phyloP scores from a whole-genome alignment of 1,140 invertebrate species.

The Daktulosphaira vitifoliae region DNA sequence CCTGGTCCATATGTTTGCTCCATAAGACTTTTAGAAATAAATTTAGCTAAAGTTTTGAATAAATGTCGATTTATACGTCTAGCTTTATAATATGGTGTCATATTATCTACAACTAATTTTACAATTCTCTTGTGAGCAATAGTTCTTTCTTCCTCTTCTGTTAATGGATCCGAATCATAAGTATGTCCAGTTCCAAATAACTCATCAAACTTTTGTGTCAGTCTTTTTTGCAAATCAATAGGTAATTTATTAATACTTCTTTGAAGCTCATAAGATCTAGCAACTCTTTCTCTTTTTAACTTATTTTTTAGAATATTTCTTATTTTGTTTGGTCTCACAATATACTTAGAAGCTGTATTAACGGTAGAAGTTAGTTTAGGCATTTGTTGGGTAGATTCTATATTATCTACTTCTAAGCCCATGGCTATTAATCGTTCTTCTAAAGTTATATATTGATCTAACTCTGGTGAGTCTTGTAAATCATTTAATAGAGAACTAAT shows the following conservation, averaged over 20 bases:
- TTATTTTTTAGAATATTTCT: conserved; percentile 9
- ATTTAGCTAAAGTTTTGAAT: conserved; percentile 36
- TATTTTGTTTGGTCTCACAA: neutral
- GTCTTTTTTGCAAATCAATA: conserved; percentile 2
- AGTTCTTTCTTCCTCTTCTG: conserved; percentile 32
- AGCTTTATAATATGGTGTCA: conserved; percentile 34
- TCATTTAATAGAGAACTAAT: conserved; percentile 8
- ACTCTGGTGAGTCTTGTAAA: conserved; percentile 26
- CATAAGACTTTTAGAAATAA: conserved; percentile 35
- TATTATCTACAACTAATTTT: conserved; percentile 34
- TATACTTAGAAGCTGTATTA: neutral
- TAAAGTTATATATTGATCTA: neutral
- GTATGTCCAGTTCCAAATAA: conserved; percentile 29
- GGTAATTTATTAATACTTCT: conserved; percentile 11
- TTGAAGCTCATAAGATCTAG: conserved; percentile 23
- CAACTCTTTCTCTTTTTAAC: conserved; percentile 29
- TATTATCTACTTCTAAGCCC: neutral
- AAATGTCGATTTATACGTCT: conserved; percentile 34
- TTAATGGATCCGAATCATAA: conserved; percentile 32
- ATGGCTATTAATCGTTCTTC: neutral
- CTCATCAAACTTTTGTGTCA: conserved; percentile 24
- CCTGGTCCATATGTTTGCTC: conserved; percentile 30
- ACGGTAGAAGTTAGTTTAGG: neutral
- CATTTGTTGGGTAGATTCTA: neutral
- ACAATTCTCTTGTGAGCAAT: conserved; percentile 35